Evolutionary conservation across 2,888 invertebrate genomes (phyloP).

Genomic region (Nemotelus pantherinus): DNA sequence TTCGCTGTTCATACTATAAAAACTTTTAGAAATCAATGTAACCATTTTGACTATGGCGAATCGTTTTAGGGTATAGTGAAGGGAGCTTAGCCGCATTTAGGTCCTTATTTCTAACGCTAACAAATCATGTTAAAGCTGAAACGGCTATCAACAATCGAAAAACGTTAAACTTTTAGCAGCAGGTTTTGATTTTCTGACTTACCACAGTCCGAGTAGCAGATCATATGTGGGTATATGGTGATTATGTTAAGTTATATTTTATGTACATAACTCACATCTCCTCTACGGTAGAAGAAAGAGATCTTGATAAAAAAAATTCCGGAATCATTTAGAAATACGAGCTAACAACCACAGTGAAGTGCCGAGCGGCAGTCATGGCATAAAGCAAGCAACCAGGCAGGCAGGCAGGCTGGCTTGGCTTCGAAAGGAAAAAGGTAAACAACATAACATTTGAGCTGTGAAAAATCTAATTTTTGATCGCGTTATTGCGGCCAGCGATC

Average conservation of each 20-base stretch:
- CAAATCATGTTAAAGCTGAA: no score
- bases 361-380: constrained; percentile 30
- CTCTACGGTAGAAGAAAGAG: constrained; percentile 40
- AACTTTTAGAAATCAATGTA: no score
- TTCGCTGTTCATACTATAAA: no score
- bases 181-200: no score
- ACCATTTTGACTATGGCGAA: no score
- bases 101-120: no score
- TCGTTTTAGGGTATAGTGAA: no score
- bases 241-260: not conserved
- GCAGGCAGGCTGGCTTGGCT: not conserved
- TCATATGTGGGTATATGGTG: not conserved
- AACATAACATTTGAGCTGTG: constrained; percentile 47
- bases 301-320: constrained; percentile 46
- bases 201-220: no score
- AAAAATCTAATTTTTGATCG: constrained; percentile 52
- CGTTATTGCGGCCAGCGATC: constrained; percentile 52
- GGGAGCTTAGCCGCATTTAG: no score
- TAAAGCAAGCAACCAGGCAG: not conserved
- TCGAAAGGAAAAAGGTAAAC: constrained; percentile 36
- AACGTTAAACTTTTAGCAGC: no score
- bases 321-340: constrained; percentile 45
- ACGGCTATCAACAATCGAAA: no score
- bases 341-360: constrained; percentile 38
- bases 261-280: not conserved